Percentiles rank a stretch among this genome's conserved stretches.
Evolutionary conservation across 2,113 vertebrate genomes (phyloP).

Genomic region (Willisornis vidua): DNA sequence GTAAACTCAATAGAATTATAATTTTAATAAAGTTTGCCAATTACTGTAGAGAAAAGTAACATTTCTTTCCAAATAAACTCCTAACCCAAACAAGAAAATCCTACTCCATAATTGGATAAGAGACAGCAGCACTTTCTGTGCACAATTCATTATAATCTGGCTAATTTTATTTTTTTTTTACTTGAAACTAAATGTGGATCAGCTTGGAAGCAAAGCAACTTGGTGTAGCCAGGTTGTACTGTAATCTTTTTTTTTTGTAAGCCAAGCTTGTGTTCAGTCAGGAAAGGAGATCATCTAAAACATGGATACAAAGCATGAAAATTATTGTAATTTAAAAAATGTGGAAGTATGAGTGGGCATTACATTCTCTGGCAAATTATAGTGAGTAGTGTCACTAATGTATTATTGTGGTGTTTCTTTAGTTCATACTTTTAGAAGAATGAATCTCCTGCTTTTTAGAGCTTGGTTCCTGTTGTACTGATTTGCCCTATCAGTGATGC

Average conservation of each 20-base stretch:
- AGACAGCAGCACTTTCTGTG: background rate
- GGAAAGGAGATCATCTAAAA: background rate
- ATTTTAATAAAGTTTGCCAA: background rate
- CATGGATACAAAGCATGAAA: background rate
- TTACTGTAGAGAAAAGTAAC: background rate
- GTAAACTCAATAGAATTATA: background rate
- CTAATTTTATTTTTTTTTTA: background rate
- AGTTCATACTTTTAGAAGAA: background rate
- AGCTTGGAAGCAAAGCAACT: background rate
- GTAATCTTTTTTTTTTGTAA: background rate
- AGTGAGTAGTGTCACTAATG: background rate
- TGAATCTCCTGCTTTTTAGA: background rate
- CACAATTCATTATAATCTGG: background rate
- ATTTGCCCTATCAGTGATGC: background rate
- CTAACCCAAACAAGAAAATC: background rate
- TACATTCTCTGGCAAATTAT: background rate
- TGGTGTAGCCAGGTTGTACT: background rate
- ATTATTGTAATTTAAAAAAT: background rate
- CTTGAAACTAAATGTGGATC: background rate
- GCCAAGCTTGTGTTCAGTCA: background rate
- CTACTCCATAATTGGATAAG: background rate
- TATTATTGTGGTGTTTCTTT: background rate
- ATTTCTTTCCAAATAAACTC: background rate
- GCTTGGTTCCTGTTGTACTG: background rate
- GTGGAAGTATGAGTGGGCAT: background rate